A percentile compares a stretch with the other conserved stretches of the same genome.
Evolutionary conservation across 2,797 vertebrate genomes (phyloP).

Genomic region (Odontamblyopus rebecca): DNA sequence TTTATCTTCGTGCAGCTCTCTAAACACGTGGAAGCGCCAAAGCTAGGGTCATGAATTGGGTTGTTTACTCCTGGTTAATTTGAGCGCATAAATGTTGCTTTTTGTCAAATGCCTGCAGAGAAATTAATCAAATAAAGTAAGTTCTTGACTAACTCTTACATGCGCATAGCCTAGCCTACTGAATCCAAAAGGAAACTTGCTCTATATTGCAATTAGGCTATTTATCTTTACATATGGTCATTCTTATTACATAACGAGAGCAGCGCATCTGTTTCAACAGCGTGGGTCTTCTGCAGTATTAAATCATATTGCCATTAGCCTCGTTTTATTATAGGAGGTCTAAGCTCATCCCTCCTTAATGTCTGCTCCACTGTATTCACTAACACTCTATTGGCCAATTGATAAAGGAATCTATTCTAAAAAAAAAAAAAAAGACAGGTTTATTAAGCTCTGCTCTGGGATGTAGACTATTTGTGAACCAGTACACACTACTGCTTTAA

Average conservation of each 20-base stretch:
- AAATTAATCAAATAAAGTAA: neutral
- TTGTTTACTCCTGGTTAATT: neutral
- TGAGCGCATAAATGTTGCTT: neutral
- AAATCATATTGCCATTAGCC: too few species aligned
- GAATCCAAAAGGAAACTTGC: neutral
- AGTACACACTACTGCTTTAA: neutral
- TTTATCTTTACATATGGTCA: neutral
- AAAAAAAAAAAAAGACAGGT: neutral
- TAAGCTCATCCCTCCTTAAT: neutral
- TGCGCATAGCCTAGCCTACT: neutral
- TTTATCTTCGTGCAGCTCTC: neutral
- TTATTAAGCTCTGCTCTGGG: neutral
- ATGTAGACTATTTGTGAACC: neutral
- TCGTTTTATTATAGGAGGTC: too few species aligned
- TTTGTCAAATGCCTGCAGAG: neutral
- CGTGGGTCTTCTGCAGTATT: neutral
- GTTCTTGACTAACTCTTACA: neutral
- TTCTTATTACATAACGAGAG: neutral
- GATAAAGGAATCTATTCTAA: neutral
- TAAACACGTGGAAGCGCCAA: neutral
- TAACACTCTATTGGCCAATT: neutral
- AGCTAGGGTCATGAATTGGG: neutral
- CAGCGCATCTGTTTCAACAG: neutral
- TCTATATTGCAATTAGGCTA: neutral
- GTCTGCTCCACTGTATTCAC: neutral